Percentiles rank a stretch among this genome's conserved stretches.
Conservation (phyloP, 2,113 vertebrate species). For the Nothoprocta pentlandii region DNA sequence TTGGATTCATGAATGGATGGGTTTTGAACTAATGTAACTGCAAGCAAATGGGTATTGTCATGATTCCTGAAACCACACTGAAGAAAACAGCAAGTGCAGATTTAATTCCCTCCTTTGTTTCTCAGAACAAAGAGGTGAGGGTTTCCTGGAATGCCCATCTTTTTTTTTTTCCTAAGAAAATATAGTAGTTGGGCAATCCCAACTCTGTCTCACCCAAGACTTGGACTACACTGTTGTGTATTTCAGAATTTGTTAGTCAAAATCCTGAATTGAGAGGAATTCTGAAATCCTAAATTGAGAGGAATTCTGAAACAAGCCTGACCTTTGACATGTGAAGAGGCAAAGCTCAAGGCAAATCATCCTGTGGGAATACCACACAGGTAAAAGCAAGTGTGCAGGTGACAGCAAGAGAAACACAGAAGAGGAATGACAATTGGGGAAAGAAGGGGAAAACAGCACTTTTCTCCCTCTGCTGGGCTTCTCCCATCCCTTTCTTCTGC, state of each 20-base stretch:
- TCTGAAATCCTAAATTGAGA: not conserved
- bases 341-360: not conserved
- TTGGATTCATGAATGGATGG: not conserved
- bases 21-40: not conserved
- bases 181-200: not conserved
- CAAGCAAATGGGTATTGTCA: not conserved
- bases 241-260: not conserved
- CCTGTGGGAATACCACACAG: not conserved
- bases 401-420: not conserved
- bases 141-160: not conserved
- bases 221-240: not conserved
- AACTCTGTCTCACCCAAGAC: not conserved
- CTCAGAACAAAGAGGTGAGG: not conserved
- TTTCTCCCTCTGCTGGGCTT: not conserved
- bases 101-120: not conserved
- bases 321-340: not conserved
- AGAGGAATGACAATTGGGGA: not conserved
- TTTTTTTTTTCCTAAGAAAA: not conserved
- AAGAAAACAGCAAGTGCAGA: not conserved
- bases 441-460: not conserved
- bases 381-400: not conserved
- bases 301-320: conserved; percentile 3
- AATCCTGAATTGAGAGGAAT: not conserved
- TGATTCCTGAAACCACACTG: not conserved
- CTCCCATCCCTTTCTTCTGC: not conserved